These are phyloP conservation scores for Tetragnatha versicolor DNA, from an alignment of 1,140 invertebrate species.

Conservation along the genomic window DNA sequence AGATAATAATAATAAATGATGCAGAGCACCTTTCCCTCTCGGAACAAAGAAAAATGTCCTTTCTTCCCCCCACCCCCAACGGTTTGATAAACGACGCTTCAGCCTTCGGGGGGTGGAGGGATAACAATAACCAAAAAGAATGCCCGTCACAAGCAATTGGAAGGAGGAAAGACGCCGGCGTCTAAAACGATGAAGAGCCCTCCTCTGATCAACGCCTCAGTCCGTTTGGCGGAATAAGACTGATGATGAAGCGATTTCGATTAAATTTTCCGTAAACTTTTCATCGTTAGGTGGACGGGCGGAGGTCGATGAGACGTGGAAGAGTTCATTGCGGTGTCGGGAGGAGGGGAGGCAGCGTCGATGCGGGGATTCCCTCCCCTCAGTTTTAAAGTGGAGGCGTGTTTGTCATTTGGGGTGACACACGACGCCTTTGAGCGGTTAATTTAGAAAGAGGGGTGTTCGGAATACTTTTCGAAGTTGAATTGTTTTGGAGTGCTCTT, in stretches of 20 bases:
- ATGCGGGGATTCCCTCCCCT: not conserved
- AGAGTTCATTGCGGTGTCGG: not conserved
- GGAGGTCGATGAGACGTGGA: not conserved
- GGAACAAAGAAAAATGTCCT: not conserved
- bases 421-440: no score
- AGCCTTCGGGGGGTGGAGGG: not conserved
- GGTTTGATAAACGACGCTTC: slow-evolving; percentile 3
- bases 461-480: no score
- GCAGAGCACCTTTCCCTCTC: no score
- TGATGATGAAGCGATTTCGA: slow-evolving; percentile 17
- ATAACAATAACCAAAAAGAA: not conserved
- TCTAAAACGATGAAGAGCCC: slow-evolving; percentile 1
- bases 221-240: not conserved
- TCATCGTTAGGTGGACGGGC: not conserved
- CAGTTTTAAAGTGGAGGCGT: not conserved
- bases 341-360: not conserved
- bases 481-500: no score
- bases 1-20: not conserved
- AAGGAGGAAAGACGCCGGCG: not conserved
- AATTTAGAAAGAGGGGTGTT: no score
- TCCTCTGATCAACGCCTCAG: slow-evolving; percentile 9
- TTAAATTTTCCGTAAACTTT: slow-evolving; percentile 28
- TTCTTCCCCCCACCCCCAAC: not conserved
- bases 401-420: not conserved
- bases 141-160: slow-evolving; percentile 10